Evolutionary conservation across 2,888 invertebrate species (phyloP), one percentile per base, ranked within the genome.

Genomic region (Zeuzera pyrina): DNA sequence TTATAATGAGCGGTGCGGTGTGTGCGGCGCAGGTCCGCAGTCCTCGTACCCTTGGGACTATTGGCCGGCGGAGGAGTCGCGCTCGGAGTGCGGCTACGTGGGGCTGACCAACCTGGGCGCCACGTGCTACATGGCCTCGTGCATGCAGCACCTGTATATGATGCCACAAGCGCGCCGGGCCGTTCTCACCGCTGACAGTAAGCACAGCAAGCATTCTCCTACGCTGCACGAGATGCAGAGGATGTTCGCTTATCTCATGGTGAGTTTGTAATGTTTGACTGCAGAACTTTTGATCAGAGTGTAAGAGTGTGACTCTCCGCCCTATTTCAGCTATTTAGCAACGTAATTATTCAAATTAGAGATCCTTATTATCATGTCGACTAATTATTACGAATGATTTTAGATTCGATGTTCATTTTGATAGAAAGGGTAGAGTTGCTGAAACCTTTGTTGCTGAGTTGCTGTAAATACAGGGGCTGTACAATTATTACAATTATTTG

Each of bases 101-200:
- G 97, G 97, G 0, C 84, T 97, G 3, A 95, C 96, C 0, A 97
- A 97, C 77, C 85, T 97, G 10, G 97, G 97, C 14, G 97, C 97
- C 14, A 97, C 97, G 1, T 97, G 97, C 66, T 97, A 97, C 71
- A 95, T 97, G 95, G 97, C 97, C 6, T 95, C 97, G 2, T 97
- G 97, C 58, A 94, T 97, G 90, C 97, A 97, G 68, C 97, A 97
- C 70, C 78, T 97, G 42, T 97, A 95, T 68, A 97, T 97, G 97
- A 95, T 97, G 91, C 97, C 97, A 3, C 93, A 94, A 58, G 95
- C 95, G 0, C 84, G 97, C 30, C 89, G 91, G 29, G 92, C 95
- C 0, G 90, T 97, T 47, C 76, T 97, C 33, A 86, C 88, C 3
- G 91, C 93, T 0, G 14, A 28, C 15, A 15, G 14, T n/a, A 81